Evolutionary conservation across 2,797 vertebrate species (phyloP).

Genomic region (Notolepis coatsorum): DNA sequence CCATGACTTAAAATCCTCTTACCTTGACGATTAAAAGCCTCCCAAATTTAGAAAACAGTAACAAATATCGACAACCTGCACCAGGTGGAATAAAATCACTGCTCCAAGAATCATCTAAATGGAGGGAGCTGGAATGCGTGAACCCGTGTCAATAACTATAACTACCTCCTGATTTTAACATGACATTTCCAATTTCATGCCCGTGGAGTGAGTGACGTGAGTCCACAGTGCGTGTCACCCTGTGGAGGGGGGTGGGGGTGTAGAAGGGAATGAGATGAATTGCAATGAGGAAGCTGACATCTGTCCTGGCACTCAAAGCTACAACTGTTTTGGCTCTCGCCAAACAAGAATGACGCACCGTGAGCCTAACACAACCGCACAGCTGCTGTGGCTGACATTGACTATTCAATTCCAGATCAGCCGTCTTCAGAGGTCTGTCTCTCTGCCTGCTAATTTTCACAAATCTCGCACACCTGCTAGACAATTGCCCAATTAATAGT

Average conservation of each 20-base stretch:
- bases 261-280: conserved; percentile 16
- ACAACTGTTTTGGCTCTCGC: conserved; percentile 8
- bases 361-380: conserved; percentile 6
- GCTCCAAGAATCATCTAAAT: conserved; percentile 4
- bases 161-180: neutral
- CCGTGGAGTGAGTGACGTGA: neutral
- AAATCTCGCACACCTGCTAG: conserved; percentile 18
- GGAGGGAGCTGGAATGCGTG: conserved; percentile 8
- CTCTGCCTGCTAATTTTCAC: conserved; percentile 21
- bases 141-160: conserved; percentile 18
- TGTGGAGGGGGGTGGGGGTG: neutral
- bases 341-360: neutral
- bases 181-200: conserved; percentile 7
- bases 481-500: conserved; percentile 11
- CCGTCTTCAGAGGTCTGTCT: conserved; percentile 2
- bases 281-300: conserved; percentile 22
- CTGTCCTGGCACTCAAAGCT: conserved; percentile 14
- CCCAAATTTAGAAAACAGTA: neutral
- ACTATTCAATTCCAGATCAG: conserved; percentile 37
- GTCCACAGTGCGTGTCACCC: neutral
- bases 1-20: no score
- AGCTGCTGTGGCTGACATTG: conserved; percentile 23
- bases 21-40: no score
- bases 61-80: conserved; percentile 4
- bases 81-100: conserved; percentile 14